Conservation (phyloP, 2,113 vertebrate genomes). For the Oxygymnocypris stewartii region DNA sequence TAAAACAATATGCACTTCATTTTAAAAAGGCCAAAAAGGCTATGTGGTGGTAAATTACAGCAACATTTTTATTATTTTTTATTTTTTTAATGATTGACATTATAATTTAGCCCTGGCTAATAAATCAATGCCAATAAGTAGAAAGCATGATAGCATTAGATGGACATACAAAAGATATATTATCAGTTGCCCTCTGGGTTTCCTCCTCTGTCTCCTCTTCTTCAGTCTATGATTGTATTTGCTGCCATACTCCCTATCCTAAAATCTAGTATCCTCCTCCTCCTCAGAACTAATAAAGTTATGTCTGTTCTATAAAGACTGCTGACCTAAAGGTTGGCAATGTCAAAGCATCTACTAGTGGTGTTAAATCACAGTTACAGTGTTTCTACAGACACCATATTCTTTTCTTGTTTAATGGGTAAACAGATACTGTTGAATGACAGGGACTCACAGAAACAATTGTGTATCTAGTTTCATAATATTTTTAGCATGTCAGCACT, state of each 20-base stretch:
- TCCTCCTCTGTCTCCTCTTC: slow-evolving; percentile 7
- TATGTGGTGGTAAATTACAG: not conserved
- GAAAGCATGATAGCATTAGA: not conserved
- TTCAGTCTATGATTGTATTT: slow-evolving; percentile 37
- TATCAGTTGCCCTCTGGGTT: slow-evolving; percentile 16
- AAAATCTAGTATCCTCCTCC: slow-evolving; percentile 24
- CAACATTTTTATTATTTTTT: not conserved
- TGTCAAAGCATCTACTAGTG: slow-evolving; percentile 5
- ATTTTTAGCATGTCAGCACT: not conserved
- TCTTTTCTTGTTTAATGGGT: not conserved
- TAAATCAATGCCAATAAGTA: not conserved
- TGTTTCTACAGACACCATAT: not conserved
- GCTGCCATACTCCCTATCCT: slow-evolving; percentile 13
- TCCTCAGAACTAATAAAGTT: slow-evolving; percentile 13
- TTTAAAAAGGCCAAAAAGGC: not conserved
- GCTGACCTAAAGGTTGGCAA: slow-evolving; percentile 15
- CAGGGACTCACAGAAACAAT: not conserved
- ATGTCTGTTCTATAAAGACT: slow-evolving; percentile 13
- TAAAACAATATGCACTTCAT: not conserved
- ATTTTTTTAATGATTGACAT: not conserved
- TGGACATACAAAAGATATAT: slow-evolving; percentile 6
- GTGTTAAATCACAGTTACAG: not conserved
- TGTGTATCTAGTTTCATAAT: not conserved
- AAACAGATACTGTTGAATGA: not conserved
- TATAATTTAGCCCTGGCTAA: not conserved